phyloP scores from a whole-genome alignment of 92 coral and sea anemone genomes.

The Paramuricea clavata region DNA sequence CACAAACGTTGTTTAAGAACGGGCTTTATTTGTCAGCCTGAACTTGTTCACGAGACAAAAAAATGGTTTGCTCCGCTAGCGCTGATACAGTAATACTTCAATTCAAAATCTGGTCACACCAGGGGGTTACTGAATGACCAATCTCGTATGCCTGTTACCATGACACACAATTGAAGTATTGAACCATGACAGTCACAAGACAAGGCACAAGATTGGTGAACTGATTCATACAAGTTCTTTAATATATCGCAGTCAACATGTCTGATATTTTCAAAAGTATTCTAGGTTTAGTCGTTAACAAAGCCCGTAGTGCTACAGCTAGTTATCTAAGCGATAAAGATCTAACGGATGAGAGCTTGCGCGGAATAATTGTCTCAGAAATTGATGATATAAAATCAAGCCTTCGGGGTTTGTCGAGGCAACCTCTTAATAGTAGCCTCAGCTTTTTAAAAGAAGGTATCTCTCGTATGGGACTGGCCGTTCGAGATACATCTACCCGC shows the following conservation, averaged over 20 bases:
- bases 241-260: not conserved
- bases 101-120: not conserved
- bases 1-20: no score
- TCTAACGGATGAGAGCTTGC: not conserved
- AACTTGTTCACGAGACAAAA: no score
- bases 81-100: no score
- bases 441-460: not conserved
- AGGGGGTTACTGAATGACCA: not conserved
- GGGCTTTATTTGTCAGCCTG: no score
- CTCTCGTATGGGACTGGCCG: not conserved
- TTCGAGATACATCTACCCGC: not conserved
- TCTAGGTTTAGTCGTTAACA: not conserved
- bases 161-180: no score
- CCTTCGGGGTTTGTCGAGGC: not conserved
- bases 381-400: not conserved
- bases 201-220: not conserved
- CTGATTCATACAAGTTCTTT: not conserved
- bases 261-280: not conserved
- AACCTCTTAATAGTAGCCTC: not conserved
- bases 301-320: not conserved
- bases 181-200: not conserved
- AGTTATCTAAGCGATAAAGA: not conserved
- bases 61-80: no score
- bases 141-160: no score
- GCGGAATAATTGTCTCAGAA: not conserved